Base-by-base conservation (phyloP, 2,888 invertebrate species). In the Tyria jacobaeae region DNA sequence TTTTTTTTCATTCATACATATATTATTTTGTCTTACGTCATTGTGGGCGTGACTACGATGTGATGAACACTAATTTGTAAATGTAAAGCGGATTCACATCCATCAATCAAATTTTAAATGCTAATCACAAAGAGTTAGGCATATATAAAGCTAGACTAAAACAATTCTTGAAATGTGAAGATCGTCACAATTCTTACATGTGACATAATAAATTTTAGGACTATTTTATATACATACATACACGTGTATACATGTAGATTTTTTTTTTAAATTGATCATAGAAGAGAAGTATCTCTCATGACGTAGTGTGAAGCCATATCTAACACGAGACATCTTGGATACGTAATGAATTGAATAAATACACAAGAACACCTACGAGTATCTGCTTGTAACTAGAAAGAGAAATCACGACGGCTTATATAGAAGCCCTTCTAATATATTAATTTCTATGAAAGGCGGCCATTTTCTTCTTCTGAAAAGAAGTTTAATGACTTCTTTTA, bases 281-380 rank as follows among this genome's bases (percentile, higher is more conserved):
- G 3, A 9, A 17, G 21, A 41, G 41, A 41, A n/a, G 21, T 41
- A 41, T 41, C 39, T n/a, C n/a, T n/a, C n/a, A 21, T 44, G 44
- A 21, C 44, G 44, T 44, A 12, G 44, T 12, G 44, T 12, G 44
- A 44, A 44, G 12, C 21, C 44, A 3, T 12, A 21, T 44, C 21
- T 21, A 12, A 21, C 44, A 44, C 12, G 44, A 44, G 21, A 21
- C 21, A 17, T 5, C 21, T 12, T 0, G 21, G 12, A 10, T 21
- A 21, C 44, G 12, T 44, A 44, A 44, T 44, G 17, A 44, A 44
- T 44, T 44, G 21, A 44, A 44, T 44, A 41, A 17, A 17, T 41
- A 12, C 12, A 12, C 44, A 17, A 12, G 12, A 21, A 21, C 4
- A 21, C 5, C 21, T 44, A 9, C 5, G 10, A 12, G 21, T 12